Percentiles rank a stretch among this genome's conserved stretches.
phyloP scores from a whole-genome alignment of 35 echinoderm and acorn worm genomes.

The Apostichopus japonicus region DNA sequence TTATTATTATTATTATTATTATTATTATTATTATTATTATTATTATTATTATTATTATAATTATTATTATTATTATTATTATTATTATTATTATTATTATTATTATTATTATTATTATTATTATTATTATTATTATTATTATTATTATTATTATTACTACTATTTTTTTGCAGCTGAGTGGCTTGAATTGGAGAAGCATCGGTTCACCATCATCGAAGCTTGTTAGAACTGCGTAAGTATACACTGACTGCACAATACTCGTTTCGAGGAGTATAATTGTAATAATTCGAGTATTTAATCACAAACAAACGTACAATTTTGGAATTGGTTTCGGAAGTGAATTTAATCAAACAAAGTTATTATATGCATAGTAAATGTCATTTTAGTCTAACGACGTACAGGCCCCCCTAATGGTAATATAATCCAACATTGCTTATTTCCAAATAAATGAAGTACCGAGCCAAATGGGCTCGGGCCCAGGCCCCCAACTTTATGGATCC shows the following conservation, averaged over 20 bases:
- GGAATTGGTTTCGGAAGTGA: not conserved
- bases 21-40: too few relatives aligned
- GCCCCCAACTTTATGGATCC: too few relatives aligned
- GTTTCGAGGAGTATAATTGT: not conserved
- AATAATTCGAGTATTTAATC: not conserved
- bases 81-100: not conserved
- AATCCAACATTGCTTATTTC: not conserved
- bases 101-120: not conserved
- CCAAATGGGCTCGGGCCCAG: too few relatives aligned
- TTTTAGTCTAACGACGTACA: not conserved
- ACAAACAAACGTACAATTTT: not conserved
- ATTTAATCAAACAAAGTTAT: not conserved
- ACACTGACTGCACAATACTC: not conserved
- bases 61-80: not conserved
- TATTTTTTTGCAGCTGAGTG: not conserved
- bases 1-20: too few relatives aligned
- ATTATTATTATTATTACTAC: not conserved
- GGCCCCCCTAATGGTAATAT: not conserved
- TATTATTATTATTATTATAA: not conserved
- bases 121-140: not conserved
- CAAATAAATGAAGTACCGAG: too few relatives aligned
- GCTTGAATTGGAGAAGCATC: not conserved
- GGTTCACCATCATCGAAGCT: not conserved
- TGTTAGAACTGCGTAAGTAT: not conserved
- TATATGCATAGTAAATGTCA: not conserved